Conservation (phyloP, 2,888 invertebrate species). For the Dynastes hyllus region DNA sequence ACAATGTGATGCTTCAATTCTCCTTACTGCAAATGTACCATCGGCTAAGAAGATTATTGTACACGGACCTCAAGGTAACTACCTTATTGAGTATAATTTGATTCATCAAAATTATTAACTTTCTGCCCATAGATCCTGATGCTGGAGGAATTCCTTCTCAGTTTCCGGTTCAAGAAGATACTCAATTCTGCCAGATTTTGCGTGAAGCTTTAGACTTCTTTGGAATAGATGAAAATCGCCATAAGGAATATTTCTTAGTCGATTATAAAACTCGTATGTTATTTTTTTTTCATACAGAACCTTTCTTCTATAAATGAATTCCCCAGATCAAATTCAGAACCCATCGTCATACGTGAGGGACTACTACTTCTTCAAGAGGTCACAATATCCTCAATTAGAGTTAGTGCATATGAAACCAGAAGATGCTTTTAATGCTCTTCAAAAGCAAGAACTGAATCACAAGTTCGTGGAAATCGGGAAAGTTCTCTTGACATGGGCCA, state of each 20-base stretch:
- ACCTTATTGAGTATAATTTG: too few relatives aligned
- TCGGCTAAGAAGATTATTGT: conserved; percentile 99
- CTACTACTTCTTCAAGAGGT: conserved; percentile 83
- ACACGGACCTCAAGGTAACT: conserved; percentile 86
- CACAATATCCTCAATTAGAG: conserved; percentile 97
- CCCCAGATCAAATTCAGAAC: conserved; percentile 95
- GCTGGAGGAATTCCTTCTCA: conserved; percentile 98
- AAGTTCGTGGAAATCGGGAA: conserved; percentile 99
- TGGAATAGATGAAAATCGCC: conserved; percentile 92
- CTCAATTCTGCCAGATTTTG: conserved; percentile 95
- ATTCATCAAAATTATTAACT: background rate
- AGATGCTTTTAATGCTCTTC: conserved; percentile 91
- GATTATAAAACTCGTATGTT: conserved; percentile 98
- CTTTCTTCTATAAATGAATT: background rate
- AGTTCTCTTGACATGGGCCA: conserved; percentile 92
- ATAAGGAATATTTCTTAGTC: conserved; percentile 94
- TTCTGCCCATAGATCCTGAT: conserved; percentile 78
- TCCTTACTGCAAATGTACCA: conserved; percentile 98
- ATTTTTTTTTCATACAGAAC: too few relatives aligned
- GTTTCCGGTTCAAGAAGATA: conserved; percentile 98
- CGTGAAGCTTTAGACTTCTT: conserved; percentile 97
- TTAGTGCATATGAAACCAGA: conserved; percentile 94
- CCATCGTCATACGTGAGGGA: conserved; percentile 96
- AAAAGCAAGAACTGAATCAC: conserved; percentile 90
- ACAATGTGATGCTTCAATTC: conserved; percentile 98